Conservation (phyloP, 1,140 invertebrate species). For the Marisa cornuarietis region DNA sequence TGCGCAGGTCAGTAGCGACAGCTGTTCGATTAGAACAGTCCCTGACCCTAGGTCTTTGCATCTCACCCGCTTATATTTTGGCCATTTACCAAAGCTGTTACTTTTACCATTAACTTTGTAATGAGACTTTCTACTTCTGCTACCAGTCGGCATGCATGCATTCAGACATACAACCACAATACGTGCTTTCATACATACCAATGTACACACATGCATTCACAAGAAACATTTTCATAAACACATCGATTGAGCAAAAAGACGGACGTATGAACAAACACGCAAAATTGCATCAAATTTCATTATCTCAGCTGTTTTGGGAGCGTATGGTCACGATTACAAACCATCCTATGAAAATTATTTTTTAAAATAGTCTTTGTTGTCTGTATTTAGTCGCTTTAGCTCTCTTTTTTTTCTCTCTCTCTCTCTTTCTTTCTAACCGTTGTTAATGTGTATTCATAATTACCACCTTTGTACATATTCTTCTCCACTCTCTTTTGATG, state of each 20-base stretch:
- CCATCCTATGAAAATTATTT: not conserved
- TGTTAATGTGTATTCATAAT: too few relatives aligned
- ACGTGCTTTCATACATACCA: not conserved
- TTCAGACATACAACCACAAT: too few relatives aligned
- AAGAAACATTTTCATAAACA: not conserved
- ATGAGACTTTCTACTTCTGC: too few relatives aligned
- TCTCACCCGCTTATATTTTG: too few relatives aligned
- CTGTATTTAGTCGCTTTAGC: not conserved
- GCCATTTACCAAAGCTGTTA: too few relatives aligned
- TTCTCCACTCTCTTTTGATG: not conserved
- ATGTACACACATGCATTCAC: not conserved
- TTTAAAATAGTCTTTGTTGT: not conserved
- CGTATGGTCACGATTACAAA: too few relatives aligned
- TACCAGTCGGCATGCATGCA: too few relatives aligned
- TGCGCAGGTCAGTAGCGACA: conserved; percentile 44
- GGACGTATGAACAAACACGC: not conserved
- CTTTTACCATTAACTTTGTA: too few relatives aligned
- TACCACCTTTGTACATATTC: not conserved
- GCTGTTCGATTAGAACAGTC: not conserved
- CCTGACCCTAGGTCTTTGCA: not conserved
- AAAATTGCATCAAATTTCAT: too few relatives aligned
- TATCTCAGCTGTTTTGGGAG: too few relatives aligned
- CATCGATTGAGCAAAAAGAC: not conserved
- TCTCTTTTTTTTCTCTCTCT: too few relatives aligned
- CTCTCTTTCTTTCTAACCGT: not conserved